Evolutionary conservation across 1,140 invertebrate genomes (phyloP), one percentile per base, ranked within the genome.

Genomic region (Sarcophaga bullata): DNA sequence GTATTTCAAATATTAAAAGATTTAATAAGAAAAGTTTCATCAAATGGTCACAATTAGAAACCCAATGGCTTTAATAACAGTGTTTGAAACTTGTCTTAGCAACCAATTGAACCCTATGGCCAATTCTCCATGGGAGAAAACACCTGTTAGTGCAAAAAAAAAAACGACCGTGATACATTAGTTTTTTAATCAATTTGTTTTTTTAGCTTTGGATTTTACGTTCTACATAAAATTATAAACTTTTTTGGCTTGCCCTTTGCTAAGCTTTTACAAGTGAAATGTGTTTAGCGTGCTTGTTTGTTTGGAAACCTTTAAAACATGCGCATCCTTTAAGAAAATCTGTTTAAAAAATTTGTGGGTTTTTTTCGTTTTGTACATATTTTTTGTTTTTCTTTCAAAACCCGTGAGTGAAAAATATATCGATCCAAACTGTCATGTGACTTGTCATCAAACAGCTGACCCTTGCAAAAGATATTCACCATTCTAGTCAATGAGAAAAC

Each of bases 401-500:
- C 82, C 73, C 82, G 82, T 83, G 82, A 83, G 82, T 80, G 80
- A 81, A 83, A 83, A 83, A 83, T 68, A 73, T 83, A 83, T 83
- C 82, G 82, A 83, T 81, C 80, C 80, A 83, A 83, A 76, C 80
- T 83, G 82, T 83, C 82, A 83, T 83, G 82, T 83, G 82, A 83
- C 82, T 68, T 83, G 82, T 83, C 82, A 83, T 83, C 82, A 78
- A 83, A 83, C 82, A 83, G 82, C 82, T 83, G 82, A 83, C 82
- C 48, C 49, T 50, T n/a, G 17, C n/a, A 78, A 50, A 19, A 19
- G 6, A 19, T 50, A 78, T 50, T 78, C 75, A 78, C 75, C 75
- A 78, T 48, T 19, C 0, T 19, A 50, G 46, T 0, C 9, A 48
- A 8, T n/a, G 73, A 47, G 47, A 78, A n/a, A n/a, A 48, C 8